phyloP scores from a whole-genome alignment of 1,140 invertebrate species.

The Augochlora pura region DNA sequence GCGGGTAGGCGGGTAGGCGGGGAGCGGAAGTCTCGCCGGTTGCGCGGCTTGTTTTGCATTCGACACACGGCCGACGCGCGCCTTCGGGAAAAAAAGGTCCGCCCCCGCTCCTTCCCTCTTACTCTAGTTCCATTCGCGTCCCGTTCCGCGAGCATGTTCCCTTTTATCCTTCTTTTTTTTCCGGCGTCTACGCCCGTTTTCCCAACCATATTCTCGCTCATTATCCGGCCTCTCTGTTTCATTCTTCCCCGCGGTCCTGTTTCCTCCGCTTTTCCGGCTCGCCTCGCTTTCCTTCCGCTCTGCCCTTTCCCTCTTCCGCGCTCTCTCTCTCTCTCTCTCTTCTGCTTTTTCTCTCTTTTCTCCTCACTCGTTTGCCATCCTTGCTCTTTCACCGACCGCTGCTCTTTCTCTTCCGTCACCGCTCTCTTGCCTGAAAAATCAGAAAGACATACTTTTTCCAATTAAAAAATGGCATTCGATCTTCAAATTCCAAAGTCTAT shows the following conservation, averaged over 20 bases:
- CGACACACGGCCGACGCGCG: slow-evolving; percentile 8
- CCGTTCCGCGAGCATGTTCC: neutral
- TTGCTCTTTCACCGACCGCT: too few species aligned
- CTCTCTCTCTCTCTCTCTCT: too few species aligned
- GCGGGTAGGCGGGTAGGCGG: neutral
- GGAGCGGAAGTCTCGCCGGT: neutral
- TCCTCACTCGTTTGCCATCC: too few species aligned
- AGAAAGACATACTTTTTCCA: too few species aligned
- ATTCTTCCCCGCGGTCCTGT: neutral
- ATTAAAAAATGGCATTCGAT: too few species aligned
- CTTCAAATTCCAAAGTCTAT: too few species aligned
- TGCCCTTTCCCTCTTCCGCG: neutral
- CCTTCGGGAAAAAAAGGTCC: neutral
- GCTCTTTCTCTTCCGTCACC: too few species aligned
- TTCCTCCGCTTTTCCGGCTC: neutral
- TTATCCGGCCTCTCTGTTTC: slow-evolving; percentile 10
- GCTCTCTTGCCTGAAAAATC: too few species aligned
- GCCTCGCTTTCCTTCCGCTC: neutral
- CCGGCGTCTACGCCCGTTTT: neutral
- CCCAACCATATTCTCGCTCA: neutral
- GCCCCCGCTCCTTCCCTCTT: neutral
- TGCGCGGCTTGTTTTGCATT: slow-evolving; percentile 23
- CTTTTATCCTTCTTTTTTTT: neutral
- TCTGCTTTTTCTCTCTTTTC: too few species aligned
- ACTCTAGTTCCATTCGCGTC: too few species aligned